Conservation (phyloP, 2,113 vertebrate genomes). For the Phycodurus eques region DNA sequence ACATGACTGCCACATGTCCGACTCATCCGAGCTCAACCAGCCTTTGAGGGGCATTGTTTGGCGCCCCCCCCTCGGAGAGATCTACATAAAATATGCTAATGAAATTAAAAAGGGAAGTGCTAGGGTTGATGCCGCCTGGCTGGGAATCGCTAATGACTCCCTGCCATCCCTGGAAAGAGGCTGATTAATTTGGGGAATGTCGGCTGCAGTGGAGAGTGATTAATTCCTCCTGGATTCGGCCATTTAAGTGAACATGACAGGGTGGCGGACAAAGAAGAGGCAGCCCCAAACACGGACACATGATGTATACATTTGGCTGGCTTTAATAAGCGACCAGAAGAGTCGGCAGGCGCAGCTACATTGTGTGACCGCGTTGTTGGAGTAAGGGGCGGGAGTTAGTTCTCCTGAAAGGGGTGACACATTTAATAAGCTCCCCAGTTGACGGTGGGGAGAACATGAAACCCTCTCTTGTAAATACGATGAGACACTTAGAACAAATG, state of each 20-base stretch:
- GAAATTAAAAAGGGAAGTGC: conserved; percentile 65
- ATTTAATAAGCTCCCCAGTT: conserved; percentile 58
- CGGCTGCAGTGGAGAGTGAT: conserved; percentile 58
- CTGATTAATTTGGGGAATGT: conserved; percentile 71
- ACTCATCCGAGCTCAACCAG: conserved; percentile 28
- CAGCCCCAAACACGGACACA: conserved; percentile 52
- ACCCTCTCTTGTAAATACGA: conserved; percentile 46
- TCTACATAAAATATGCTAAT: conserved; percentile 72
- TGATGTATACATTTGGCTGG: conserved; percentile 69
- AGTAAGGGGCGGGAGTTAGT: conserved; percentile 46
- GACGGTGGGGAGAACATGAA: conserved; percentile 32
- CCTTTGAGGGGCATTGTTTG: conserved; percentile 52
- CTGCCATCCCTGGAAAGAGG: conserved; percentile 56
- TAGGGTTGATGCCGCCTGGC: conserved; percentile 48
- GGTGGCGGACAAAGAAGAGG: conserved; percentile 47
- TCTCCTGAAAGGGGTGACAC: conserved; percentile 27
- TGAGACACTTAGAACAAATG: conserved; percentile 52
- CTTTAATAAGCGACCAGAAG: conserved; percentile 63
- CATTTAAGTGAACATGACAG: conserved; percentile 60
- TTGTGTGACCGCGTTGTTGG: conserved; percentile 56
- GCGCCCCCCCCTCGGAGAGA: conserved; percentile 36
- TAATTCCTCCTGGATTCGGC: conserved; percentile 69
- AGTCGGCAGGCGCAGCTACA: conserved; percentile 38
- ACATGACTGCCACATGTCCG: conserved; percentile 19
- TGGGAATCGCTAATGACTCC: conserved; percentile 66